These are phyloP conservation scores for Aix galericulata DNA, from an alignment of 2,113 vertebrate species.

Conservation along the genomic window DNA sequence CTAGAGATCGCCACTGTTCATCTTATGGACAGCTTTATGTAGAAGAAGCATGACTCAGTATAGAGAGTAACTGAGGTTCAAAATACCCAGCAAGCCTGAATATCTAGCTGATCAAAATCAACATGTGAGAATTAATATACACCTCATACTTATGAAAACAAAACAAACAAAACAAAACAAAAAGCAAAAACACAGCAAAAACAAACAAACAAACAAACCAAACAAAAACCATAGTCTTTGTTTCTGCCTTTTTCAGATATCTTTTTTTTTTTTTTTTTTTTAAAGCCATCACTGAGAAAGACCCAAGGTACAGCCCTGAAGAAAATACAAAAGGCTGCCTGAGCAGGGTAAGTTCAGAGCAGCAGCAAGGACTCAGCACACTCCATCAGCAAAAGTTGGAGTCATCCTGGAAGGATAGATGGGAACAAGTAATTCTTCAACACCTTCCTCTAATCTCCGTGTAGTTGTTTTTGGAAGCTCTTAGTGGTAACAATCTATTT, in stretches of 20 bases:
- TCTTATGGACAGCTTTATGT: not conserved
- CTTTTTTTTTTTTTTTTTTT: not conserved
- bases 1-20: not conserved
- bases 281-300: not conserved
- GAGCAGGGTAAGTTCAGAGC: not conserved
- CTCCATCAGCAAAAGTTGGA: not conserved
- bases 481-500: slow-evolving; percentile 14
- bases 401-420: not conserved
- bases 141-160: not conserved
- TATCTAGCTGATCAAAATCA: not conserved
- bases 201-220: no score
- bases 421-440: not conserved
- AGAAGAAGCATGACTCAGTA: not conserved
- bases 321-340: not conserved
- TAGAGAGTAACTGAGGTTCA: not conserved
- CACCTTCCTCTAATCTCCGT: not conserved
- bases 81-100: not conserved
- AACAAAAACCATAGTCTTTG: no score
- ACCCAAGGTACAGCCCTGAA: not conserved
- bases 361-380: not conserved
- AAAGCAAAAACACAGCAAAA: no score
- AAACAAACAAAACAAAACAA: not conserved
- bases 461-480: slow-evolving; percentile 9
- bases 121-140: not conserved
- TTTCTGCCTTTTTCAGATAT: not conserved